A percentile compares a stretch with the other conserved stretches of the same genome.
Conservation (phyloP, 2,113 vertebrate genomes). For the Trichomycterus rosablanca region DNA sequence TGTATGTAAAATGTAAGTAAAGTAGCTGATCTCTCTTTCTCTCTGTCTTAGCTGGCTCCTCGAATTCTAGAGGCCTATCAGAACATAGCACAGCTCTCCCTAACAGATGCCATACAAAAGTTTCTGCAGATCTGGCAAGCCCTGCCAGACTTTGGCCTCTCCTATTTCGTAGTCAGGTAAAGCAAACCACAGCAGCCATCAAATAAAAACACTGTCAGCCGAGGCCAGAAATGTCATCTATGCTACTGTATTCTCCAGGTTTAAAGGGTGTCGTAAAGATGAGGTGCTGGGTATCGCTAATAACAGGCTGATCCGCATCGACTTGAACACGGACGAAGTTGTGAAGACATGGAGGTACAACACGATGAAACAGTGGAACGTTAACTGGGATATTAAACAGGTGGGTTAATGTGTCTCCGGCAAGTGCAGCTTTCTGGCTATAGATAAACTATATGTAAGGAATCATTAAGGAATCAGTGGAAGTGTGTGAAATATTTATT, state of each 20-base stretch:
- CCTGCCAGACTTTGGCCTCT: conserved; percentile 62
- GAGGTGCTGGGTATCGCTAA: conserved; percentile 72
- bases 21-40: not conserved
- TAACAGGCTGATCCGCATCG: conserved; percentile 70
- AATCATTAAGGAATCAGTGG: too few relatives aligned
- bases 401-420: conserved; percentile 39
- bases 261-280: conserved; percentile 71
- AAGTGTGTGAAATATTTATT: too few relatives aligned
- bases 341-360: conserved; percentile 75
- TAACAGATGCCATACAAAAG: conserved; percentile 65
- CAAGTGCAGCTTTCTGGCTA: not conserved
- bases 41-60: conserved; percentile 62
- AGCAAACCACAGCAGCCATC: too few relatives aligned
- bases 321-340: conserved; percentile 59
- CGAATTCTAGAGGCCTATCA: conserved; percentile 76
- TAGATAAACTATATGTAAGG: too few relatives aligned
- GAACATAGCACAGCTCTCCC: conserved; percentile 68
- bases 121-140: conserved; percentile 72
- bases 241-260: too few relatives aligned
- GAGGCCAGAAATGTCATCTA: too few relatives aligned
- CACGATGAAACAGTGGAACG: conserved; percentile 77
- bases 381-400: conserved; percentile 78
- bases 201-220: too few relatives aligned
- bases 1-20: too few relatives aligned
- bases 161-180: conserved; percentile 69